Percentiles rank a stretch among this genome's conserved stretches.
Conservation (phyloP, 2,113 vertebrate species). For the Lucifuga dentata region DNA sequence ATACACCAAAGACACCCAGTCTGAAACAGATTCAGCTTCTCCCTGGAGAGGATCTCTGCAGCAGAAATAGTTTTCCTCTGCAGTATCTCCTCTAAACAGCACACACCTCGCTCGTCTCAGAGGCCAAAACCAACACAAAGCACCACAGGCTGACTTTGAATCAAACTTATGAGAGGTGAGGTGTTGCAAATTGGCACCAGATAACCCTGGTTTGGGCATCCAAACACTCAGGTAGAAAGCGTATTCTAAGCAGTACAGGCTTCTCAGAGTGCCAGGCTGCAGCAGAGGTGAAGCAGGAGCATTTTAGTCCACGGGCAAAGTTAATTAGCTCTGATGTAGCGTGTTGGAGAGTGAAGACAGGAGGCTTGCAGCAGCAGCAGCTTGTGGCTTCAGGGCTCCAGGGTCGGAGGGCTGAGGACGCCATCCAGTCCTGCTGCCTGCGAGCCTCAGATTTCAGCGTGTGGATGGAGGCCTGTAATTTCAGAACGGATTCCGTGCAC, state of each 20-base stretch:
- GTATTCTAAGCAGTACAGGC: conserved; percentile 29
- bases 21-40: conserved; percentile 33
- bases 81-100: conserved; percentile 35
- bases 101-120: conserved; percentile 18
- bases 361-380: conserved; percentile 41
- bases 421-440: conserved; percentile 70
- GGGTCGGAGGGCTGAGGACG: conserved; percentile 46
- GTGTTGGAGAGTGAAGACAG: conserved; percentile 62
- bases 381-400: conserved; percentile 35
- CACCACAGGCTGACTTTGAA: conserved; percentile 28
- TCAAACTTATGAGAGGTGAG: conserved; percentile 32
- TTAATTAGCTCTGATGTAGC: conserved; percentile 68
- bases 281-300: conserved; percentile 15
- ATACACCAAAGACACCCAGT: conserved; percentile 6
- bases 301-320: conserved; percentile 29
- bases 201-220: background rate
- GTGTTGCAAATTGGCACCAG: conserved; percentile 1
- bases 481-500: conserved; percentile 55
- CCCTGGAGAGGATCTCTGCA: conserved; percentile 37
- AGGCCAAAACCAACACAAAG: conserved; percentile 15
- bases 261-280: conserved; percentile 35
- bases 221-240: conserved; percentile 20
- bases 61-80: conserved; percentile 15
- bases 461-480: conserved; percentile 64
- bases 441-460: conserved; percentile 65